Base-by-base conservation (phyloP, 1,140 invertebrate species). In the Bombus pyrosoma region DNA sequence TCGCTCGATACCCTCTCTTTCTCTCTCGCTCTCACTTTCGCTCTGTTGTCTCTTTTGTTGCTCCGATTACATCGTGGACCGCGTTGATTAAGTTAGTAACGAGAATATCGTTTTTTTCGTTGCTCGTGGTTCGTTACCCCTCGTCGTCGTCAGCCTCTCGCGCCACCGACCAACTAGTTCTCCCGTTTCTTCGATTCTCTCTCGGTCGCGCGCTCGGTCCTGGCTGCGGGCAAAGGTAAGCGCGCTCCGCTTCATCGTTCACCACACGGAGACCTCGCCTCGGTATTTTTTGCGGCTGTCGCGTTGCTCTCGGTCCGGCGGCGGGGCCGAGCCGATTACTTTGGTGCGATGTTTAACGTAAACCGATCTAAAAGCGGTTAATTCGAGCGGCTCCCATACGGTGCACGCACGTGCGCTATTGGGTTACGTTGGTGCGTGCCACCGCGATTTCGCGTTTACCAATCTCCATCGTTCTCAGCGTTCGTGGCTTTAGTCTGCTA, bases 351-450 rank as follows among this genome's bases (percentile, higher is more conserved):
- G 86, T 90, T 90, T 85, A 83, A 90, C 77, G 88, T 91, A 91
- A 91, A 89, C 83, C 83, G 90, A 91, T 89, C 85, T 86, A 83
- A 66, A 87, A 82, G 72, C 79, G 80, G 87, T 90, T 90, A 90
- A 91, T 87, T 91, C 89, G 87, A 90, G 71, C 85, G 72, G 76
- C 57, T 25, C 39, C 43, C 43, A 75, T 22, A 71, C 76, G 82
- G 68, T 39, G 71, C 47, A 71, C 76, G 83, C 69, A 64, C 62
- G 66, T 64, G 69, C 37, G 81, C 75, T 85, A 85, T 85, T 84
- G 86, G 43, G 81, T 86, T 79, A 86, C 85, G n/a, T 39, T 66
- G 85, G 77, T 85, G 76, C 84, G 84, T 81, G 78, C 78, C 84
- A 74, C 79, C 78, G 84, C 62, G 84, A 81, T 83, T 84, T 86